These are phyloP conservation scores for Irena cyanogastra DNA, from an alignment of 2,113 vertebrate genomes.

Conservation along the genomic window DNA sequence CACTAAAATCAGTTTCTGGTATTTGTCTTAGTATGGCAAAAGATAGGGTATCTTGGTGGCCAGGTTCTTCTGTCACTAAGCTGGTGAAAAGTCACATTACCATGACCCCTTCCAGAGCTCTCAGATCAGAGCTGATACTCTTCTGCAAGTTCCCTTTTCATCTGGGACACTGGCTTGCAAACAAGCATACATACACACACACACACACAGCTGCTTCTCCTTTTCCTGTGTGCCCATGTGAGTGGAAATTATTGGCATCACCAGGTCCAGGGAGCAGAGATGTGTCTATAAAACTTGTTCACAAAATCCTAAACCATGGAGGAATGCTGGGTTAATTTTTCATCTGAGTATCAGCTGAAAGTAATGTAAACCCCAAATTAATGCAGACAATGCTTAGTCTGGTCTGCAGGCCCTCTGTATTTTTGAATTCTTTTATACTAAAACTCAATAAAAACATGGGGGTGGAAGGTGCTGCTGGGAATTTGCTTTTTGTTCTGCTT, in stretches of 20 bases:
- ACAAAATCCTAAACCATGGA: not conserved
- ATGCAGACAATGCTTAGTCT: conserved; percentile 55
- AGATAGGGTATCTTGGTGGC: not conserved
- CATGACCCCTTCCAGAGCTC: not conserved
- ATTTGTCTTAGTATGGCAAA: not conserved
- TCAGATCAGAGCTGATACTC: not conserved
- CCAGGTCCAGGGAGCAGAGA: not conserved
- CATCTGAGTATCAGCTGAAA: conserved; percentile 32
- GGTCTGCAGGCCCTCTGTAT: conserved; percentile 52
- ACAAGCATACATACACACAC: rapidly evolving
- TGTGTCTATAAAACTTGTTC: not conserved
- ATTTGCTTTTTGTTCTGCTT: conserved; percentile 70
- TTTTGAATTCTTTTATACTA: conserved; percentile 63
- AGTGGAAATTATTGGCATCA: not conserved
- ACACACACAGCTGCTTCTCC: not conserved
- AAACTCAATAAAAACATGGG: conserved; percentile 65
- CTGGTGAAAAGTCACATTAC: not conserved
- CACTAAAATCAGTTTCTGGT: not conserved
- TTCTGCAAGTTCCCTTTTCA: not conserved
- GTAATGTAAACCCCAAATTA: conserved; percentile 64
- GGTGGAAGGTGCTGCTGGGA: conserved; percentile 67
- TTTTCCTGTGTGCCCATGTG: not conserved
- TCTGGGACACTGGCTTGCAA: not conserved
- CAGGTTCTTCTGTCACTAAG: not conserved
- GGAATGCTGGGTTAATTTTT: conserved; percentile 50